Evolutionary conservation across 2,797 vertebrate genomes (phyloP).

Genomic region (Eospalax fontanierii): DNA sequence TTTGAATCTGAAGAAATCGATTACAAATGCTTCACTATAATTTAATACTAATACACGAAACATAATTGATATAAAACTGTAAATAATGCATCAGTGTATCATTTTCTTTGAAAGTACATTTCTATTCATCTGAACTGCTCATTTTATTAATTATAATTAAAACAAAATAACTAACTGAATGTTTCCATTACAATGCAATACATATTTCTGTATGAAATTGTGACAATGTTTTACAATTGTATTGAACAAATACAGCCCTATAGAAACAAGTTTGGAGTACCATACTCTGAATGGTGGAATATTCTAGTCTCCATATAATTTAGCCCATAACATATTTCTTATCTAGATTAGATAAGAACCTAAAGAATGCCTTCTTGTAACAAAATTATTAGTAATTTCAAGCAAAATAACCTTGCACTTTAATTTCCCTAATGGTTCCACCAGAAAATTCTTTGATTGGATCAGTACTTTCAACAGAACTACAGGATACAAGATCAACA

Average conservation of each 20-base stretch:
- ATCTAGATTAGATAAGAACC: neutral
- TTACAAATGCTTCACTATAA: slow-evolving; percentile 18
- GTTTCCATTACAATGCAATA: neutral
- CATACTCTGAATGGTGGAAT: neutral
- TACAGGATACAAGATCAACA: neutral
- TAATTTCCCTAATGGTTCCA: too few species aligned
- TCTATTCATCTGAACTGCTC: neutral
- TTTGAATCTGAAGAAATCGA: slow-evolving; percentile 45
- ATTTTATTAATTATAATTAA: neutral
- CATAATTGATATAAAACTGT: neutral
- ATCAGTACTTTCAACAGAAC: neutral
- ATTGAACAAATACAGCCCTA: too few species aligned
- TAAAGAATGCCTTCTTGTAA: neutral
- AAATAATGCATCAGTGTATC: neutral
- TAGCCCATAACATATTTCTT: neutral
- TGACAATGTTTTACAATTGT: neutral
- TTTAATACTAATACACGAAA: neutral
- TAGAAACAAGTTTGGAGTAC: neutral
- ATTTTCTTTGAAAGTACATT: neutral
- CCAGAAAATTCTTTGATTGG: neutral
- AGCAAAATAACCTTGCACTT: neutral
- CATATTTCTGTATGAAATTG: neutral
- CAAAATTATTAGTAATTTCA: neutral
- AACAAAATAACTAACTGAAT: too few species aligned
- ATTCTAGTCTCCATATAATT: neutral